Conservation (phyloP, 2,797 vertebrate species). For the Lycodopsis pacificus region DNA sequence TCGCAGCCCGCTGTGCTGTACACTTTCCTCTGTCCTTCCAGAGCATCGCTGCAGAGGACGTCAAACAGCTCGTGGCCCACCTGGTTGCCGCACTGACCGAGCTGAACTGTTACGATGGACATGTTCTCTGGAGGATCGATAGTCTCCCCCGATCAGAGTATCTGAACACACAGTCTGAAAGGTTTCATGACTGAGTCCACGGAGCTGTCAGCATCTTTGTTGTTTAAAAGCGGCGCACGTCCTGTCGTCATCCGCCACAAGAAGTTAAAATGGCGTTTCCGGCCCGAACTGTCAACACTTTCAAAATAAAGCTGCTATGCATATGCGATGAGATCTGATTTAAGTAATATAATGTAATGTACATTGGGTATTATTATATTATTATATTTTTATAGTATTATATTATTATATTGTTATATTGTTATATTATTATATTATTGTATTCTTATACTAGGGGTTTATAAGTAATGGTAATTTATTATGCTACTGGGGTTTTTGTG, state of each 20-base stretch:
- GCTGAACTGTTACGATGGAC: conserved; percentile 93
- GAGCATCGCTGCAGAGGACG: conserved; percentile 82
- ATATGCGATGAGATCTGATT: neutral
- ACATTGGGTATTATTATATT: neutral
- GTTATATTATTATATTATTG: neutral
- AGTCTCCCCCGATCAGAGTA: neutral
- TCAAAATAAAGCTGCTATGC: conserved; percentile 46
- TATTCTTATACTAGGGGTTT: neutral
- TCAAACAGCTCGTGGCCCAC: conserved; percentile 91
- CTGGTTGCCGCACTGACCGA: conserved; percentile 99
- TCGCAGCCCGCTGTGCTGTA: conserved; percentile 85
- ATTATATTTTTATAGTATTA: neutral
- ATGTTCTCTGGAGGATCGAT: conserved; percentile 66
- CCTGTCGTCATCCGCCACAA: conserved; percentile 25
- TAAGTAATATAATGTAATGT: neutral
- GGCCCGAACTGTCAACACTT: neutral
- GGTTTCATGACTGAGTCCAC: neutral
- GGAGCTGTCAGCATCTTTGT: no score
- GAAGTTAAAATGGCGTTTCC: conserved; percentile 29
- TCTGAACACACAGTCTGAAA: rapidly evolving
- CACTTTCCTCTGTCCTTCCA: conserved; percentile 71
- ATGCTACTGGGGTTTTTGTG: neutral
- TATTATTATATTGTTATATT: neutral
- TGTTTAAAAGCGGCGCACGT: neutral
- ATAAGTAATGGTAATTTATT: neutral